Conservation (phyloP, 92 coral and sea anemone species). For the Micromussa lordhowensis region DNA sequence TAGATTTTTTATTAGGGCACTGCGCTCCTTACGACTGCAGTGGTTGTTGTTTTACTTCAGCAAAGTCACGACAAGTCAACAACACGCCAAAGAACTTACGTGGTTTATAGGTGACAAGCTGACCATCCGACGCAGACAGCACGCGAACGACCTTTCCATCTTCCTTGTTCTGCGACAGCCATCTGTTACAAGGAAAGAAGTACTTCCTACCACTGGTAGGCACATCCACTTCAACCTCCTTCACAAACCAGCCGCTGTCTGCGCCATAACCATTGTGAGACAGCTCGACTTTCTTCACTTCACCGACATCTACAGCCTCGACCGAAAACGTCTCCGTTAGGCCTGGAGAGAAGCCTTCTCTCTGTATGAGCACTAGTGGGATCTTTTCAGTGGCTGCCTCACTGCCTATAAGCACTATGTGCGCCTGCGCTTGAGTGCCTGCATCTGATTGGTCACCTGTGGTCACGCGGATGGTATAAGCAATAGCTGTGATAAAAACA, state of each 20-base stretch:
- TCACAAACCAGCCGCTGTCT: conserved; percentile 88
- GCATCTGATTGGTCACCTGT: conserved; percentile 94
- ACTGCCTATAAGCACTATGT: conserved; percentile 87
- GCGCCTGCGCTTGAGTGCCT: conserved; percentile 92
- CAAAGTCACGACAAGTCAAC: no score
- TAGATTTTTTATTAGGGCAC: no score
- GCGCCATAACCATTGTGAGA: conserved; percentile 85
- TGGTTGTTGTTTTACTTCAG: background rate
- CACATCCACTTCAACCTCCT: conserved; percentile 94
- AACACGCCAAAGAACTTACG: conserved; percentile 69
- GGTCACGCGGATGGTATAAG: conserved; percentile 93
- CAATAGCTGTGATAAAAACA: conserved; percentile 66
- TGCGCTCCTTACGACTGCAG: no score
- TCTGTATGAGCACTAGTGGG: conserved; percentile 80
- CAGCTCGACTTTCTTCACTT: conserved; percentile 66
- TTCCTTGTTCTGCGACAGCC: conserved; percentile 94
- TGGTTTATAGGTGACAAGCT: conserved; percentile 92
- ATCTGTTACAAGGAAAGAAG: conserved; percentile 93
- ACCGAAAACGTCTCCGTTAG: conserved; percentile 92
- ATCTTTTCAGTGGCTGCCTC: conserved; percentile 92
- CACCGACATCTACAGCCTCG: conserved; percentile 92
- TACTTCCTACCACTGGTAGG: conserved; percentile 94
- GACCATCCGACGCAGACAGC: conserved; percentile 79
- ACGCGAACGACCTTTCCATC: conserved; percentile 86
- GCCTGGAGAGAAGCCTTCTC: conserved; percentile 85